These are phyloP conservation scores for Pipistrellus kuhlii DNA, from an alignment of 2,797 vertebrate species.

Conservation along the genomic window DNA sequence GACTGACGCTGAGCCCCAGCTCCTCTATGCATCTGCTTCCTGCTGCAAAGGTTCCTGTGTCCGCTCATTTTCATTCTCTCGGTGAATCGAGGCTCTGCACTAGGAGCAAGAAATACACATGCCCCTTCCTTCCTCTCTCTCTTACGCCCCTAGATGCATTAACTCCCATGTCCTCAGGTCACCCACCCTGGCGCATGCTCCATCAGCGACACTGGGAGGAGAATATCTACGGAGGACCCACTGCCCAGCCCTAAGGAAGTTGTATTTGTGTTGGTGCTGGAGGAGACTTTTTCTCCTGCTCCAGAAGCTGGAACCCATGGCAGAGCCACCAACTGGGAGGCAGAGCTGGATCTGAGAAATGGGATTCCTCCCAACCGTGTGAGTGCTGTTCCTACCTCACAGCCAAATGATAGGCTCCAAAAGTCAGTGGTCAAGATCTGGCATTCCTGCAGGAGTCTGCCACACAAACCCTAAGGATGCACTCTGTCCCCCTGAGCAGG, in stretches of 20 bases:
- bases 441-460: neutral
- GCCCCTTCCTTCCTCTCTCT: neutral
- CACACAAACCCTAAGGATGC: neutral
- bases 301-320: neutral
- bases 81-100: neutral
- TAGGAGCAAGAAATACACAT: accelerated
- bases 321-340: neutral
- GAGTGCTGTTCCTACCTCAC: neutral
- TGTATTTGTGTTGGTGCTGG: neutral
- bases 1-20: neutral
- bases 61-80: neutral
- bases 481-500: too few relatives aligned
- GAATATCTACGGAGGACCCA: neutral
- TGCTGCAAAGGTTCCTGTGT: neutral
- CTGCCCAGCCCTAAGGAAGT: neutral
- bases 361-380: neutral
- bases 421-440: neutral
- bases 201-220: neutral
- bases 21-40: neutral
- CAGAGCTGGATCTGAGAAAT: neutral
- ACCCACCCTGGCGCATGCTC: accelerated
- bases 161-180: neutral
- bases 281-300: neutral
- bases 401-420: neutral
- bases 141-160: accelerated